Percentiles rank a stretch among this genome's conserved stretches.
phyloP scores from a whole-genome alignment of 1,140 invertebrate species.

The Drosophila sucinea region DNA sequence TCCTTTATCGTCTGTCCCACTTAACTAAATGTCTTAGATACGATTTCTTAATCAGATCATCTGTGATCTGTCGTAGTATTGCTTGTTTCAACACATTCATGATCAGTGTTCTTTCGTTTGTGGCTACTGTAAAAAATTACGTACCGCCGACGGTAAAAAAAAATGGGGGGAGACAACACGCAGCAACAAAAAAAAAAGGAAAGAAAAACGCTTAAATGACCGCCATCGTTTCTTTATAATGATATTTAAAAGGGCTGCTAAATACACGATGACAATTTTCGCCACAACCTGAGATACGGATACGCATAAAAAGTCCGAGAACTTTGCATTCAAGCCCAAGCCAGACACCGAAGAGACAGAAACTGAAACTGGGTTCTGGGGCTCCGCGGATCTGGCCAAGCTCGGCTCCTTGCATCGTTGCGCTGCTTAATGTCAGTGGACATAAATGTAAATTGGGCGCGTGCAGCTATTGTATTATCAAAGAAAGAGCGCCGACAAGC shows the following conservation, averaged over 20 bases:
- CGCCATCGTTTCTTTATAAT: slow-evolving; percentile 57
- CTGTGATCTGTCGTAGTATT: not conserved
- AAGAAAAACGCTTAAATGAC: slow-evolving; percentile 37
- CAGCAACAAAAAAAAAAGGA: not conserved
- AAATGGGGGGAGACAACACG: not conserved
- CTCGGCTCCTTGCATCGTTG: slow-evolving; percentile 64
- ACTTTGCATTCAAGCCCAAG: slow-evolving; percentile 56
- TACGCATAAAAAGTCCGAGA: slow-evolving; percentile 36
- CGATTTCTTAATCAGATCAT: slow-evolving; percentile 11
- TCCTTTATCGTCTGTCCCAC: not conserved
- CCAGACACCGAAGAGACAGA: slow-evolving; percentile 63
- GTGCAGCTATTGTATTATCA: slow-evolving; percentile 83
- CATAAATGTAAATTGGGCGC: slow-evolving; percentile 83
- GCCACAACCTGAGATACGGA: slow-evolving; percentile 48
- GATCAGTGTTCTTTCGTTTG: slow-evolving; percentile 40
- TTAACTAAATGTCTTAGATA: not conserved
- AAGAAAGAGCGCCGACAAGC: slow-evolving; percentile 75
- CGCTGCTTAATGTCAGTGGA: slow-evolving; percentile 81
- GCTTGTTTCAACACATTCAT: slow-evolving; percentile 39
- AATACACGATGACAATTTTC: slow-evolving; percentile 77
- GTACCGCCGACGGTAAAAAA: slow-evolving; percentile 36
- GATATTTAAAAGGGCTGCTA: slow-evolving; percentile 77
- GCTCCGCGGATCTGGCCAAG: slow-evolving; percentile 30
- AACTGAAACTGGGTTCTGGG: slow-evolving; percentile 35
- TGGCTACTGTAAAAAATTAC: slow-evolving; percentile 71